These are phyloP conservation scores for Dysidea cf. avara DNA, from an alignment of 37 sponge, comb jelly and placozoan genomes.

Conservation along the genomic window DNA sequence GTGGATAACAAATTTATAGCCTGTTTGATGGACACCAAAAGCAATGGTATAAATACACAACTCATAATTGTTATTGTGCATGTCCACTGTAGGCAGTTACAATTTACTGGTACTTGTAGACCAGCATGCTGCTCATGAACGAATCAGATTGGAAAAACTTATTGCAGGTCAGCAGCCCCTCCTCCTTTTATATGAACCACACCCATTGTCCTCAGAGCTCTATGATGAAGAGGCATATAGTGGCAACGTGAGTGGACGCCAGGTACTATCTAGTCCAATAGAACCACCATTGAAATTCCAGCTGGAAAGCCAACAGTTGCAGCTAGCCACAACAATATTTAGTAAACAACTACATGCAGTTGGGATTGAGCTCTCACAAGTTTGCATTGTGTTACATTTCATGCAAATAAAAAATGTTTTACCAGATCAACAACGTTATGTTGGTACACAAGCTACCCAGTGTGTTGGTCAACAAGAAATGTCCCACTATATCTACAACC, in stretches of 20 bases:
- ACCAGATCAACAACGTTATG: no score
- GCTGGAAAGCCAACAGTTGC: no score
- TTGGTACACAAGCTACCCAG: no score
- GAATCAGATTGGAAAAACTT: constrained; percentile 83
- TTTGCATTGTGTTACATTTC: no score
- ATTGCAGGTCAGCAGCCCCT: constrained; percentile 30
- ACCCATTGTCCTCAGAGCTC: not conserved
- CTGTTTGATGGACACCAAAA: constrained; percentile 52
- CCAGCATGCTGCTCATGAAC: constrained; percentile 97
- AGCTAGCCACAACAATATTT: no score
- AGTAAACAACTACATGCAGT: no score
- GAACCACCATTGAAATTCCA: no score
- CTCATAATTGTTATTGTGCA: not conserved
- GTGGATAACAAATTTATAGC: constrained; percentile 96
- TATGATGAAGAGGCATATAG: not conserved
- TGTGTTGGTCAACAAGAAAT: not conserved
- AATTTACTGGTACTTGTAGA: constrained; percentile 87
- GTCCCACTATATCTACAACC: constrained; percentile 32
- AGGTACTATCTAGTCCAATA: not conserved
- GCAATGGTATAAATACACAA: not conserved
- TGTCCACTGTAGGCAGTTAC: not conserved
- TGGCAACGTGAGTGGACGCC: not conserved
- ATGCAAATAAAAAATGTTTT: no score
- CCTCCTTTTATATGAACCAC: not conserved
- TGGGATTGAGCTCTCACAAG: no score